Percentiles rank a stretch among this genome's conserved stretches.
Evolutionary conservation across 2,113 vertebrate species (phyloP).

Genomic region (Seriola dumerili): DNA sequence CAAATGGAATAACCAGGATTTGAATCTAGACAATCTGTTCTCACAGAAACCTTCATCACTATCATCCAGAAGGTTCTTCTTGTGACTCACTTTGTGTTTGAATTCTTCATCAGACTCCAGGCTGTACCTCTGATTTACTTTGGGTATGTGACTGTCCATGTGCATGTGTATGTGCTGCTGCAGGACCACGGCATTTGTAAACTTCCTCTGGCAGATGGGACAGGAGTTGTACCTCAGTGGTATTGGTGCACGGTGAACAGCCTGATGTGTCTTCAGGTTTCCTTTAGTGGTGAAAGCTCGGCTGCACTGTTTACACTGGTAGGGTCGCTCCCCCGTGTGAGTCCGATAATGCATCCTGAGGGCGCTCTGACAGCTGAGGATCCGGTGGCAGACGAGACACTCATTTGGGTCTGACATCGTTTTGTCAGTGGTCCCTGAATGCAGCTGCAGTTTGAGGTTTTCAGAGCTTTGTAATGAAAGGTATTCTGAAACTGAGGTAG

Average conservation of each 20-base stretch:
- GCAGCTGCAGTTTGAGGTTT: slow-evolving; percentile 88
- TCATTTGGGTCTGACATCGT: slow-evolving; percentile 83
- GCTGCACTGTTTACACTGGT: slow-evolving; percentile 90
- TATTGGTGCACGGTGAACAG: slow-evolving; percentile 88
- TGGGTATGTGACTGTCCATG: slow-evolving; percentile 89
- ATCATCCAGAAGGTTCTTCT: slow-evolving; percentile 88
- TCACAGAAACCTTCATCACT: slow-evolving; percentile 61
- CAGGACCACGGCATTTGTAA: slow-evolving; percentile 88
- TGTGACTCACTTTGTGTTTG: slow-evolving; percentile 87
- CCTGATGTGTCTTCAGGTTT: slow-evolving; percentile 91
- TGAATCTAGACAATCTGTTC: slow-evolving; percentile 87
- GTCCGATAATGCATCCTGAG: slow-evolving; percentile 55
- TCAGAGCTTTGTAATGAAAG: slow-evolving; percentile 75
- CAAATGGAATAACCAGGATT: slow-evolving; percentile 86
- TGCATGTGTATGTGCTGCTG: slow-evolving; percentile 93
- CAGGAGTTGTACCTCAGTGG: slow-evolving; percentile 89
- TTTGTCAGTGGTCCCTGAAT: slow-evolving; percentile 90
- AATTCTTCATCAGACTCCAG: slow-evolving; percentile 86
- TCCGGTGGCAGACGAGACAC: slow-evolving; percentile 89
- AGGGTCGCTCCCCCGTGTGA: slow-evolving; percentile 90
- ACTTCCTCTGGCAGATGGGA: slow-evolving; percentile 92
- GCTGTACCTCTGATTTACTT: slow-evolving; percentile 81
- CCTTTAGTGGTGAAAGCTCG: slow-evolving; percentile 92
- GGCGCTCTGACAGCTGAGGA: slow-evolving; percentile 68
- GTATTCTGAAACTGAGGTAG: slow-evolving; percentile 76